Base-by-base conservation (phyloP, 2,888 invertebrate species). In the Sicus ferrugineus region DNA sequence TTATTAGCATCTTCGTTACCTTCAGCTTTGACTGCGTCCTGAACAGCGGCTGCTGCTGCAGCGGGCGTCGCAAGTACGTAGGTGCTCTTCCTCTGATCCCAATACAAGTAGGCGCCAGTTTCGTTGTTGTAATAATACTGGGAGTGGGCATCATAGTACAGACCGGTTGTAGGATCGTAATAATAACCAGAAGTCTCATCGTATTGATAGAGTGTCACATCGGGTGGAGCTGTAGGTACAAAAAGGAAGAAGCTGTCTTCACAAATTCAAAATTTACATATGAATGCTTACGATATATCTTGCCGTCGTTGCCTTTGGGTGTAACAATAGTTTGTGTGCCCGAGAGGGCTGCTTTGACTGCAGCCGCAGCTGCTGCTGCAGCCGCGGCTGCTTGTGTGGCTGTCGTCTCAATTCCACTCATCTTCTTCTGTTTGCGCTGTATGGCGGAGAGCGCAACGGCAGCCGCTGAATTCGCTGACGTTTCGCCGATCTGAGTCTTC, bases 151-250 rank as follows among this genome's bases (percentile, higher is more conserved):
- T 99, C 99, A 83, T 98, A 99, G 85, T 98, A 99, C 19, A 98
- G 88, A 0, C 95, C 95, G 0, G 98, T 97, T 1, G 89, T 87
- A 0, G 95, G 91, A 84, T 99, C 98, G 83, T 96, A 98, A 81
- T 98, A 98, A 83, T 96, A 98, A 0, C 98, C 98, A 3, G 97
- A 97, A 1, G 92, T 90, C 81, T 95, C 95, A 83, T 99, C 99
- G 80, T 94, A 97, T 80, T 95, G 92, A 83, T 97, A 99, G 46
- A 93, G 92, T 63, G 93, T 91, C 11, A 94, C 92, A 88, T 98
- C 97, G 4, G 98, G 98, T 16, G 92, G 87, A 50, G 90, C 85
- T 86, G 66, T 1, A 67, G 19, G 11, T 46, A 21, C 19, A 42
- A 3, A 63, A 7, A 11, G 16, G 19, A 48, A 19, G n/a, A n/a